Conservation (phyloP, 2,113 vertebrate genomes). For the Ceuthmochares aereus region DNA sequence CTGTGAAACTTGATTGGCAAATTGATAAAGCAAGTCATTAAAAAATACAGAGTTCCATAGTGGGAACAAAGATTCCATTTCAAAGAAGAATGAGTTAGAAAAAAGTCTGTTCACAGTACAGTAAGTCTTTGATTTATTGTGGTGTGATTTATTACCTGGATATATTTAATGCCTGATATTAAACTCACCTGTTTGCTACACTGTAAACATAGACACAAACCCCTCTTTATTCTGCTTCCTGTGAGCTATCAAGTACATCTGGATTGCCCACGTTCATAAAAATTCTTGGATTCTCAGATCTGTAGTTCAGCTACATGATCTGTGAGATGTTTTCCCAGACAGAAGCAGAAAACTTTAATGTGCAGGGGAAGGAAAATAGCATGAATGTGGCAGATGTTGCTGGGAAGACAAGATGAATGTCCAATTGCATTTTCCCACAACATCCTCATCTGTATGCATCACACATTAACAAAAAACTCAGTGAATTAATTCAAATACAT, state of each 20-base stretch:
- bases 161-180: neutral
- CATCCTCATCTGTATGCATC: neutral
- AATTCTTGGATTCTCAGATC: neutral
- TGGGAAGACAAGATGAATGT: neutral
- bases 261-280: neutral
- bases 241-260: neutral
- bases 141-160: constrained; percentile 2
- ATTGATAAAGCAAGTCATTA: neutral
- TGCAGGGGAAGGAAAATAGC: neutral
- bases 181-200: neutral
- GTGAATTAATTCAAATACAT: neutral
- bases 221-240: constrained; percentile 9
- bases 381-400: neutral
- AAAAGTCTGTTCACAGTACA: neutral
- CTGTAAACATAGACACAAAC: neutral
- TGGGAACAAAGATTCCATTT: neutral
- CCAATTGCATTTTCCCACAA: neutral
- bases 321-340: neutral
- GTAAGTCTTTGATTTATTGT: neutral
- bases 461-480: neutral
- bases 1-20: neutral
- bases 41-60: neutral
- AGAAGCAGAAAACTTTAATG: neutral
- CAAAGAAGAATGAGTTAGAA: neutral
- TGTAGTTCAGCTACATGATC: neutral